Evolutionary conservation across 2,113 vertebrate genomes (phyloP).

Genomic region (Atlantisia rogersi): DNA sequence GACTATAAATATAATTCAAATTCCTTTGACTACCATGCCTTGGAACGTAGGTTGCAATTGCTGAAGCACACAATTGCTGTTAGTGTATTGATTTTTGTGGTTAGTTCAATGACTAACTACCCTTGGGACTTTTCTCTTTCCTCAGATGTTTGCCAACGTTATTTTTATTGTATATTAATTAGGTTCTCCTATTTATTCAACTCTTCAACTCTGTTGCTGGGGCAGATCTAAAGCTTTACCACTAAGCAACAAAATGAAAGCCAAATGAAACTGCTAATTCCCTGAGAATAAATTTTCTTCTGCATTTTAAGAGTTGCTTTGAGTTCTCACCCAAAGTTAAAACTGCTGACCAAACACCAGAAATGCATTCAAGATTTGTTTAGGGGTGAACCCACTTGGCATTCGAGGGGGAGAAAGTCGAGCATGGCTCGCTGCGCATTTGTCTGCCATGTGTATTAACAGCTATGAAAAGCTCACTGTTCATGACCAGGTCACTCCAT

Average conservation of each 20-base stretch:
- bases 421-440: neutral
- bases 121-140: neutral
- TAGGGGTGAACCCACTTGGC: neutral
- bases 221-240: neutral
- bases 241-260: neutral
- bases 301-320: neutral
- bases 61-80: neutral
- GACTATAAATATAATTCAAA: neutral
- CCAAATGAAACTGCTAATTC: neutral
- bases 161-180: neutral
- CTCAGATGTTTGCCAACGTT: neutral
- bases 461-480: neutral
- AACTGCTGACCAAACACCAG: neutral
- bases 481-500: neutral
- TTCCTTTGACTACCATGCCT: neutral
- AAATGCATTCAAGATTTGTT: neutral
- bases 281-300: neutral
- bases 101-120: neutral
- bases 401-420: too few relatives aligned
- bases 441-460: neutral
- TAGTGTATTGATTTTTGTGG: conserved; percentile 21
- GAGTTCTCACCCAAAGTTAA: neutral
- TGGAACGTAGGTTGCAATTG: neutral
- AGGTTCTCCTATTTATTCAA: neutral
- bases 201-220: neutral